A percentile compares a stretch with the other conserved stretches of the same genome.
phyloP scores from a whole-genome alignment of 2,797 vertebrate species.

The Caiman crocodilus region DNA sequence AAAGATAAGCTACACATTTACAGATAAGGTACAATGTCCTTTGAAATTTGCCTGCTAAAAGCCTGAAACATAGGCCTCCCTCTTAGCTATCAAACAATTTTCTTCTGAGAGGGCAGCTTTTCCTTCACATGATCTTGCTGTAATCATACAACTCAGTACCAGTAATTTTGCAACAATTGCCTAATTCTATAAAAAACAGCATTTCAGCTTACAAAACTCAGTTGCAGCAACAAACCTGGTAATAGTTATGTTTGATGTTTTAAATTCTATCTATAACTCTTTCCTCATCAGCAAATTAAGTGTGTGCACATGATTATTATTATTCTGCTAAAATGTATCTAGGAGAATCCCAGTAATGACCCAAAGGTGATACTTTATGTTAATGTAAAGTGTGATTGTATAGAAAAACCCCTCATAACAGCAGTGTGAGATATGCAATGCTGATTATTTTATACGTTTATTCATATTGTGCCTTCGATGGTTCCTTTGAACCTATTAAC shows the following conservation, averaged over 20 bases:
- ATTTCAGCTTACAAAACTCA: background rate
- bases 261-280: background rate
- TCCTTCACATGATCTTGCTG: background rate
- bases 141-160: background rate
- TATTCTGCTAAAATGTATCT: background rate
- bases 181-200: background rate
- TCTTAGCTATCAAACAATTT: background rate
- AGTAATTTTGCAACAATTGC: background rate
- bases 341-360: background rate
- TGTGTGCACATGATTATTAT: background rate
- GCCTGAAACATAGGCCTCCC: background rate
- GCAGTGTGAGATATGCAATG: conserved; percentile 6
- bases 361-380: background rate
- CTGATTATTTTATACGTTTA: fast-evolving
- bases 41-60: background rate
- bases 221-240: background rate
- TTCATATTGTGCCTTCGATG: background rate
- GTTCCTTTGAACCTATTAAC: background rate
- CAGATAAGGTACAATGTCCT: conserved; percentile 10
- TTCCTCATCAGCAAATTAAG: background rate
- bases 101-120: background rate
- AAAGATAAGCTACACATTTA: conserved; percentile 5
- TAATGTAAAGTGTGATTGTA: background rate
- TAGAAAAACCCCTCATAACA: background rate
- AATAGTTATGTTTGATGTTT: background rate